Base-by-base conservation (phyloP, 2,797 vertebrate species). In the Sternotherus odoratus region DNA sequence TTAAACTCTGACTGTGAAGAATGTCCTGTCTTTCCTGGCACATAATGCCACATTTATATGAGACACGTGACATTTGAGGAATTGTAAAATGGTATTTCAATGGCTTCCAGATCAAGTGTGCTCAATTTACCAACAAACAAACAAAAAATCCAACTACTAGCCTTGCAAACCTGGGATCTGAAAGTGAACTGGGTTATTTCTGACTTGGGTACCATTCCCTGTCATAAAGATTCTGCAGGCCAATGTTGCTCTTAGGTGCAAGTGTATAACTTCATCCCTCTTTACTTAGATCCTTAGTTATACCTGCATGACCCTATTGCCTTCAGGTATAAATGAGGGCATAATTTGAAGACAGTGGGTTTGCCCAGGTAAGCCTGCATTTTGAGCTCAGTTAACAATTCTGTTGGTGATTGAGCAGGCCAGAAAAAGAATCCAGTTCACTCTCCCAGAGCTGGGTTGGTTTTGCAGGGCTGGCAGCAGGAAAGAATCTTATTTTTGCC, bases 261-360 rank as follows among this genome's bases (percentile, higher is more conserved):
- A 4, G 26, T 10, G 26, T 75, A 30, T 48, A 46, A 48, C 13
- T 48, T 48, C 12, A 16, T 48, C 30, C 23, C 26, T 66, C 46
- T 91, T 5, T 82, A 60, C 89, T 83, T 56, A 74, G 57, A 77
- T 17, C 2, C 43, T 28, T 75, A 30, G 39, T 2, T 17, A 60
- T 33, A 66, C 12, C 48, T 49, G 79, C 46, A 77, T 24, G 87
- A 89, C 69, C 49, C 82, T 11, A 49, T 21, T 1, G 4, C 3
- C 50, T 84, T 79, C 2, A 8, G 8, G 54, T 0, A 1, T 75
- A 54, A 36, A 5, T 28, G 79, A 51, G 28, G 36, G 26, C 46
- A 0, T 10, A 33, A 0, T 1, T 19, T 2, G 56, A 26, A 83
- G 74, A 30, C 0, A 4, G 15, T 51, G 60, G 3, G 2, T 1